Evolutionary conservation across 1,140 invertebrate genomes (phyloP), one percentile per base, ranked within the genome.

Genomic region (Delia radicum): DNA sequence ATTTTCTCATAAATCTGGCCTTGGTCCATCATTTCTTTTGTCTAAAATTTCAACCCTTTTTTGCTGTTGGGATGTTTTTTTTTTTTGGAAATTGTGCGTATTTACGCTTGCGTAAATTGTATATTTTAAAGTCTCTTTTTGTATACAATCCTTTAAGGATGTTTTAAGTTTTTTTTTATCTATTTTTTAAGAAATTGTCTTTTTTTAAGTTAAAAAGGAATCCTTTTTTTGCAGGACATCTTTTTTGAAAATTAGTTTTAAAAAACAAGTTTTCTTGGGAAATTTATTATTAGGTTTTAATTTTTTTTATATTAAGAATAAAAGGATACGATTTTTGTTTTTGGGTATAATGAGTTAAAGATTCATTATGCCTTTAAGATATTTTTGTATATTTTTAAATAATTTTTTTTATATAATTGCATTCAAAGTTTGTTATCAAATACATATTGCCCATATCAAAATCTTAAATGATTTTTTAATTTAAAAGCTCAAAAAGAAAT

Each of bases 1-100:
- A 28, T 67, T 67, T 15, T n/a, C 28, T 67, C 63, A 18, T 67
- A 67, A 67, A 31, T 67, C 63, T 67, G 63, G 63, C 63, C 63
- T 67, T 67, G 63, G 63, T 67, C 63, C 63, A 67, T 29, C 13
- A 18, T 15, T 18, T 15, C 7, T 28, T n/a, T 3, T 65, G 12
- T 2, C 3, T 65, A 4, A 63, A 27, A 27, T 6, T 63, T 18
- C 63, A 67, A 67, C 63, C 63, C 63, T 67, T 67, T 67, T 65
- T 28, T 65, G 62, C 27, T 28, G 13, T 55, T 18, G 48, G 48
- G n/a, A 21, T 18, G n/a, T 55, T 55, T 24, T 8, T 4, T 55
- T 18, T 18, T n/a, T 48, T 48, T 10, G n/a, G n/a, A n/a, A n/a
- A n/a, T n/a, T n/a, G n/a, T n/a, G n/a, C 10, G n/a, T 10, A 42